phyloP scores from a whole-genome alignment of 2,888 invertebrate species.

The Spisula subtruncata region DNA sequence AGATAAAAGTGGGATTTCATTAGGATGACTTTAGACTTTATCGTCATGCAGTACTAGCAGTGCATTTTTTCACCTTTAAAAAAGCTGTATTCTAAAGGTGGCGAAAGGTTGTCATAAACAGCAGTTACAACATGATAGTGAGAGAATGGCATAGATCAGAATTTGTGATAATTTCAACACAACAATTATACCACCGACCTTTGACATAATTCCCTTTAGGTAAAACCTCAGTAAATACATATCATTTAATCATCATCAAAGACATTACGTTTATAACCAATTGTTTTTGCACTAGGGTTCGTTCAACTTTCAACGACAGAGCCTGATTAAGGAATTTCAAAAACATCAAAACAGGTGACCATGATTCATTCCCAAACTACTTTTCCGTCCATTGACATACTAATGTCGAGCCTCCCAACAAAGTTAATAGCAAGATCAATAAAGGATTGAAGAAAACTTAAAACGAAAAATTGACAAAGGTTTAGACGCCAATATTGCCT shows the following conservation, averaged over 20 bases:
- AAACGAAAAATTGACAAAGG: background rate
- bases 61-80: no score
- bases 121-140: background rate
- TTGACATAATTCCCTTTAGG: background rate
- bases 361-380: background rate
- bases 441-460: background rate
- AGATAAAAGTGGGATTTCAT: no score
- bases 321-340: background rate
- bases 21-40: no score
- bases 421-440: background rate
- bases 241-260: background rate
- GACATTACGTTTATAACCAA: background rate
- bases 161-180: background rate
- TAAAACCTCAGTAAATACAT: background rate
- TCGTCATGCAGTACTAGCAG: no score
- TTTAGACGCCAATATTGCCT: background rate
- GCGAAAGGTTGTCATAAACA: no score
- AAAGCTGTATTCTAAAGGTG: no score
- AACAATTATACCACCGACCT: background rate
- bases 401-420: background rate
- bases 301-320: no score
- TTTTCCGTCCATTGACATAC: background rate
- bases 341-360: background rate
- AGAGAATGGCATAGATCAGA: background rate
- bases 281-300: no score